Conservation (phyloP, 2,888 invertebrate genomes). For the Acanthosepion lycidas region DNA sequence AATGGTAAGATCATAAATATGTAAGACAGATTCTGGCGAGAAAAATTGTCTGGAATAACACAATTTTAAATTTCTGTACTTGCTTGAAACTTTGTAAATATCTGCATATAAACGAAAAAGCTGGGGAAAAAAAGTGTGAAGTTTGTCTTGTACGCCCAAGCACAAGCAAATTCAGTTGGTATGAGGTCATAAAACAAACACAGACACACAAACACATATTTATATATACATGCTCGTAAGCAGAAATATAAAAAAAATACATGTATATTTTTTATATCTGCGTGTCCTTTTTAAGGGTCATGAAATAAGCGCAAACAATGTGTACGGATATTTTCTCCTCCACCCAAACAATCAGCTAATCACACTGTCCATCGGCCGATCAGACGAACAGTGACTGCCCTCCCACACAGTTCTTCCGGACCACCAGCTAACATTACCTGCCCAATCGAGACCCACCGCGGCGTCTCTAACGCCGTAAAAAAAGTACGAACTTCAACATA, state of each 20-base stretch:
- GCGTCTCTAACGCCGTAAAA: slow-evolving; percentile 9
- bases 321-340: background rate
- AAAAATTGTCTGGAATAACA: no score
- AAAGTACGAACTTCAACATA: background rate
- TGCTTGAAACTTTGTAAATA: no score
- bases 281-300: background rate
- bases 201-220: background rate
- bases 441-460: background rate
- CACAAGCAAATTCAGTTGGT: no score
- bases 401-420: background rate
- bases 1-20: no score
- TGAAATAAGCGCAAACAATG: slow-evolving; percentile 21
- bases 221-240: background rate
- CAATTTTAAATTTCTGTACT: no score
- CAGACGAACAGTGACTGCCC: background rate
- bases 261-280: background rate
- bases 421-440: background rate
- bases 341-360: background rate
- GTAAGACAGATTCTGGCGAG: no score
- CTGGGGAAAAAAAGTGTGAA: no score
- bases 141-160: no score
- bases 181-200: no score
- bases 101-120: no score
- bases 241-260: background rate
- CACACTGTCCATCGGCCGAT: background rate